Conservation (phyloP, 2,797 vertebrate genomes). For the Takifugu rubripes region DNA sequence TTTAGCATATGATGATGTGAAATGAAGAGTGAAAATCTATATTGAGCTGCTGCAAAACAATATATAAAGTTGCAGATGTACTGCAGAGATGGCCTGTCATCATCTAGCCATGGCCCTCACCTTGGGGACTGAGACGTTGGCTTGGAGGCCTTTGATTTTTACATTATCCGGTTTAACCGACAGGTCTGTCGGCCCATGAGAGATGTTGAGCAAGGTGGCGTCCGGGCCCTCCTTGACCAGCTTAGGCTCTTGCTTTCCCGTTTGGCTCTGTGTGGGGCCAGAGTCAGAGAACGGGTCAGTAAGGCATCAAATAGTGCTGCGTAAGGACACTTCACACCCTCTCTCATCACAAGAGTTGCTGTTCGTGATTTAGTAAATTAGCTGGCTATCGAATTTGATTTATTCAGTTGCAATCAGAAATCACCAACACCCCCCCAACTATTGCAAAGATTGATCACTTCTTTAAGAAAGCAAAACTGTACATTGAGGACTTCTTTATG, state of each 20-base stretch:
- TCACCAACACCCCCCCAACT: too few relatives aligned
- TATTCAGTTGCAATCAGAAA: too few relatives aligned
- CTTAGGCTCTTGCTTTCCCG: slow-evolving; percentile 89
- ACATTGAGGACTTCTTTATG: too few relatives aligned
- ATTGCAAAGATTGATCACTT: too few relatives aligned
- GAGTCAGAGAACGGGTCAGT: slow-evolving; percentile 26
- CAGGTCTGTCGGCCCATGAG: slow-evolving; percentile 84
- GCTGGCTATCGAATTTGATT: too few relatives aligned
- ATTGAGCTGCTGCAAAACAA: too few relatives aligned
- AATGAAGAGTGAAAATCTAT: too few relatives aligned
- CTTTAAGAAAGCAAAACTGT: too few relatives aligned
- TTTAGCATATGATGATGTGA: too few relatives aligned
- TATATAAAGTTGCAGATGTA: too few relatives aligned
- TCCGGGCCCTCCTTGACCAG: slow-evolving; percentile 85
- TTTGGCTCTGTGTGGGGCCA: slow-evolving; percentile 74
- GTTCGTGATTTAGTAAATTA: too few relatives aligned
- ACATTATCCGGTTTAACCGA: slow-evolving; percentile 90
- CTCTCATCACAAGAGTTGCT: slow-evolving; percentile 1
- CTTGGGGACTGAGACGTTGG: slow-evolving; percentile 96
- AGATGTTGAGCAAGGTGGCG: slow-evolving; percentile 81
- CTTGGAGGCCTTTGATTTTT: slow-evolving; percentile 97
- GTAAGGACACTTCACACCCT: background rate
- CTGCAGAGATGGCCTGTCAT: slow-evolving; percentile 33
- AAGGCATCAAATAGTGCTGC: slow-evolving; percentile 8
- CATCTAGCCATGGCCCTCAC: slow-evolving; percentile 67